Base-by-base conservation (phyloP, 2,888 invertebrate species). In the Chymomyza procnemis region DNA sequence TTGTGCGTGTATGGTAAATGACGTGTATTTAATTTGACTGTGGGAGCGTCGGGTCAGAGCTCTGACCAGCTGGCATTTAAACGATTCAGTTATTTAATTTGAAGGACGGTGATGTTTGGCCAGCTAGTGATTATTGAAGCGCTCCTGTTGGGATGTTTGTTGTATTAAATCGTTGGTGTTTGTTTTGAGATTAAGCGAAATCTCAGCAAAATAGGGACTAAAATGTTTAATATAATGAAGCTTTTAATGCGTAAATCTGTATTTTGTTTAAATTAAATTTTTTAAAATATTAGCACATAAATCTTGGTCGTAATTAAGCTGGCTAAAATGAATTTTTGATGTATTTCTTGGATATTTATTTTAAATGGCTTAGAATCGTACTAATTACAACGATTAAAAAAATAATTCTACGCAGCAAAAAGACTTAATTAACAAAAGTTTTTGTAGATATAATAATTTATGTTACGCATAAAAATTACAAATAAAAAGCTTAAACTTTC, bases 11-110 rank as follows among this genome's bases (percentile, higher is more conserved):
- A 58, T 70, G 76, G 60, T 59, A 64, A 66, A 69, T 74, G 76
- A 69, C 57, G 71, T 54, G 73, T 75, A 84, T 84, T 76, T 66
- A 69, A 79, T 80, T 79, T 84, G 82, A 61, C 61, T 67, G 54
- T 18, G 19, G 9, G 50, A 50, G 18, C 6, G 54, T 67, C 52
- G 67, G 62, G 19, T 41, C 73, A 50, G 73, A 73, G 73, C 61
- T 66, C 64, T 64, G 68, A 69, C 65, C 65, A 69, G 59, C 65
- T 62, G 73, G 60, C 67, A 74, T 61, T 64, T 65, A 52, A 74
- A 76, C 75, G 66, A 73, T 78, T 78, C 69, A 69, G 66, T 71
- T 67, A 67, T 67, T 75, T 75, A 70, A 72, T 71, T 78, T 68
- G 69, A 67, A 52, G 61, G 62, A 55, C 34, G 9, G 34, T 2